These are phyloP conservation scores for Diceros bicornis DNA, from an alignment of 2,797 vertebrate genomes.

Conservation along the genomic window DNA sequence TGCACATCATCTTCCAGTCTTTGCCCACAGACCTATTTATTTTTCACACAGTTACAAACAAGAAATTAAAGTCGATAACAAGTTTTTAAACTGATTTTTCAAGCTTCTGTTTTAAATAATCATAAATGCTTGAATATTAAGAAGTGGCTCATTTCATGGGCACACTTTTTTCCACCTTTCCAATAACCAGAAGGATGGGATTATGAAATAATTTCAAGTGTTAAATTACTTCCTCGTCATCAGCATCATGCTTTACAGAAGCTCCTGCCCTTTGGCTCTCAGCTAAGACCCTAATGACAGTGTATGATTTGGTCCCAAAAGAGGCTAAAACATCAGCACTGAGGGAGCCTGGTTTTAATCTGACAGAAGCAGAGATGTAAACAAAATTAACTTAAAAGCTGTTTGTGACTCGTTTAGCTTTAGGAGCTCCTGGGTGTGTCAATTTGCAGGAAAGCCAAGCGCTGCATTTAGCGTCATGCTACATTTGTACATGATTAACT, in stretches of 20 bases:
- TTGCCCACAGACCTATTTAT: rapidly evolving
- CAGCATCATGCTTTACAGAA: not conserved
- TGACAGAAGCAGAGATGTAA: not conserved
- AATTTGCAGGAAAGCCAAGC: not conserved
- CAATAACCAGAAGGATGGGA: not conserved
- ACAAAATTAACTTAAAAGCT: not conserved
- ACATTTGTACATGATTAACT: not conserved
- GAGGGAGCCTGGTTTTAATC: not conserved
- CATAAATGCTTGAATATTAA: not conserved
- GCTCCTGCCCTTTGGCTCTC: not conserved
- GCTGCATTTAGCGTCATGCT: not conserved
- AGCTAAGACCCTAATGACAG: not conserved
- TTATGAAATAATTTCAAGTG: not conserved
- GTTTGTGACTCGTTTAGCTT: rapidly evolving
- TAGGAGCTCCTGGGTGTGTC: not conserved
- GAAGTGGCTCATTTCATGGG: not conserved
- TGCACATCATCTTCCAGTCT: not conserved
- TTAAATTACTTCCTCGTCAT: conserved; percentile 16
- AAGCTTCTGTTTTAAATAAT: not conserved
- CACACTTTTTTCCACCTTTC: not conserved
- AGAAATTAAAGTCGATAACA: not conserved
- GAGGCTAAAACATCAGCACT: not conserved
- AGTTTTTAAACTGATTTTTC: not conserved
- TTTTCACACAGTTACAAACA: not conserved
- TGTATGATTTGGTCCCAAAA: not conserved